Evolutionary conservation across 2,797 vertebrate genomes (phyloP).

Genomic region (Aratinga solstitialis): DNA sequence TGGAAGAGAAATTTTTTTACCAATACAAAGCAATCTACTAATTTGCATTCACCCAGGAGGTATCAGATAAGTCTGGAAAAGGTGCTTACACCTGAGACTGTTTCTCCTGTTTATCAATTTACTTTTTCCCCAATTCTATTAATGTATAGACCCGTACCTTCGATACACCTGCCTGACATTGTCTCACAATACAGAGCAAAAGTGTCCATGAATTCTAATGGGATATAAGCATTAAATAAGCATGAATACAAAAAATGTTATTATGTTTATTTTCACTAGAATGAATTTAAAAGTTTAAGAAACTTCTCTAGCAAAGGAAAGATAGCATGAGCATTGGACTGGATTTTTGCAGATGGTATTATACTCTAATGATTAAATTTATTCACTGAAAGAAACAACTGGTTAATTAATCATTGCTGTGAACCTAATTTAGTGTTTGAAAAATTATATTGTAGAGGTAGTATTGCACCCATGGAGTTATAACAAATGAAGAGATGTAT

Average conservation of each 20-base stretch:
- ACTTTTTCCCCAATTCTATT: neutral
- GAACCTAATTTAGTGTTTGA: neutral
- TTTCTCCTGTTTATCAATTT: neutral
- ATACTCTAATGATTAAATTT: neutral
- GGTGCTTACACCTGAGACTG: neutral
- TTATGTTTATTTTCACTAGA: neutral
- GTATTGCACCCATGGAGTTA: neutral
- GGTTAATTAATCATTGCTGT: neutral
- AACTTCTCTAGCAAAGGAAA: neutral
- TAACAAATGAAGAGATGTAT: neutral
- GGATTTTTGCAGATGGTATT: neutral
- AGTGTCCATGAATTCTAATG: neutral
- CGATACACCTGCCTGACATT: neutral
- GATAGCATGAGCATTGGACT: neutral
- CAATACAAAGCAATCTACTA: neutral
- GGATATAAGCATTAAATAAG: neutral
- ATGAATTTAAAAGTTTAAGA: neutral
- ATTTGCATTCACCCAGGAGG: neutral
- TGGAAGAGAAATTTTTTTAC: neutral
- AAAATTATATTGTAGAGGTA: neutral
- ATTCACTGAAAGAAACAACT: neutral
- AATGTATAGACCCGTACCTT: neutral
- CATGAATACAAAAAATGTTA: accelerated
- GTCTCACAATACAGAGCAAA: neutral
- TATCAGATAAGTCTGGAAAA: neutral